A percentile compares a stretch with the other conserved stretches of the same genome.
Evolutionary conservation across 2,797 vertebrate genomes (phyloP).

Genomic region (Picus viridis): DNA sequence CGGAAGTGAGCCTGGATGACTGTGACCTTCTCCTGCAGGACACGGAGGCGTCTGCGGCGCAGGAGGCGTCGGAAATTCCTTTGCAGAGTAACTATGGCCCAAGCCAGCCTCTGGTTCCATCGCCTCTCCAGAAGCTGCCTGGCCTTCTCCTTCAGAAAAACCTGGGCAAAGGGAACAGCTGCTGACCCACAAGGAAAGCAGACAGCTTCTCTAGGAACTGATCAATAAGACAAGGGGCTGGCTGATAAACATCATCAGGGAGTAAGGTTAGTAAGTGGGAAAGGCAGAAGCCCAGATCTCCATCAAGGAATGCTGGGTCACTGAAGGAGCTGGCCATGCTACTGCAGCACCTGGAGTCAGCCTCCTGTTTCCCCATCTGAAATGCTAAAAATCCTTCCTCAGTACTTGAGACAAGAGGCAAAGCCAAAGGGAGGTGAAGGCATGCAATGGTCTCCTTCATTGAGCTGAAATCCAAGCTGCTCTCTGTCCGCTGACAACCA

Average conservation of each 20-base stretch:
- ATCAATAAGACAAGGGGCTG: neutral
- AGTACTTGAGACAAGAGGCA: neutral
- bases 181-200: neutral
- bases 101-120: slow-evolving; percentile 83
- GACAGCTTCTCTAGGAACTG: neutral
- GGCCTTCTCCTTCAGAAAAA: slow-evolving; percentile 88
- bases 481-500: neutral
- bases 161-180: slow-evolving; percentile 71
- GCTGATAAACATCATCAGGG: neutral
- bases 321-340: neutral
- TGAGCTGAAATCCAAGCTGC: neutral
- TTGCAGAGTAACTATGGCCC: slow-evolving; percentile 88
- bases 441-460: neutral
- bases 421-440: neutral
- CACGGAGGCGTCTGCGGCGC: slow-evolving; percentile 81
- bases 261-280: neutral
- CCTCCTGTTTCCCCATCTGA: neutral
- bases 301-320: neutral
- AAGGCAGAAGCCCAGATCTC: neutral
- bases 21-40: slow-evolving; percentile 88
- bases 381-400: neutral
- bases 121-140: slow-evolving; percentile 84
- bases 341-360: neutral
- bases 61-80: slow-evolving; percentile 85
- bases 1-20: slow-evolving; percentile 89